phyloP scores from a whole-genome alignment of 2,888 invertebrate species.

The Polymixis flavicincta region DNA sequence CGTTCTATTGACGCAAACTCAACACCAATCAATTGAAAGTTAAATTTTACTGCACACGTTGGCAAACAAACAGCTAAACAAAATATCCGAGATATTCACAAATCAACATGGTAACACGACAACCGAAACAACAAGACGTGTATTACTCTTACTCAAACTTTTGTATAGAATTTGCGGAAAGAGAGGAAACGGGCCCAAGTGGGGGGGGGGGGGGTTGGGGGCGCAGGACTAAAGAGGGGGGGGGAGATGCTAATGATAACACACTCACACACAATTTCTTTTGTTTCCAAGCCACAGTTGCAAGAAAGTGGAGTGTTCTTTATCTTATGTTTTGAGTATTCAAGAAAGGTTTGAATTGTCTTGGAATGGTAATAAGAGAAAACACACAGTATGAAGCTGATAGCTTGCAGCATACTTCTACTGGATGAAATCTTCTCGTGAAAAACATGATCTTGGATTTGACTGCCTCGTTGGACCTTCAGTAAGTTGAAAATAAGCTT shows the following conservation, averaged over 20 bases:
- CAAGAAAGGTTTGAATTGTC: slow-evolving; percentile 30
- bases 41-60: too few species aligned
- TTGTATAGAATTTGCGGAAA: slow-evolving; percentile 87
- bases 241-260: slow-evolving; percentile 78
- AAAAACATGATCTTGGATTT: too few species aligned
- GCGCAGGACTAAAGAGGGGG: slow-evolving; percentile 27
- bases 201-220: too few species aligned
- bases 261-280: slow-evolving; percentile 78
- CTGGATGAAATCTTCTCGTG: not conserved
- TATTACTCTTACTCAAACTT: slow-evolving; percentile 90
- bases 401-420: not conserved
- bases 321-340: slow-evolving; percentile 54
- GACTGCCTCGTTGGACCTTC: too few species aligned
- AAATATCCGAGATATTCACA: slow-evolving; percentile 11
- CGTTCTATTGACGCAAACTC: too few species aligned
- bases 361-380: slow-evolving; percentile 1
- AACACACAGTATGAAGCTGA: not conserved
- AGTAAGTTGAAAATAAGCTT: too few species aligned
- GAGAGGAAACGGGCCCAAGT: slow-evolving; percentile 74
- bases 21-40: too few species aligned
- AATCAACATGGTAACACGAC: slow-evolving; percentile 66
- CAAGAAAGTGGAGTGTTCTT: slow-evolving; percentile 66
- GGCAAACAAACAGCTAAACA: not conserved
- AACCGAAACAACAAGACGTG: slow-evolving; percentile 84
- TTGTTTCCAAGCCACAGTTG: slow-evolving; percentile 72